Percentiles rank a stretch among this genome's conserved stretches.
These are phyloP conservation scores for Siniperca chuatsi DNA, from an alignment of 2,113 vertebrate genomes.

Conservation along the genomic window DNA sequence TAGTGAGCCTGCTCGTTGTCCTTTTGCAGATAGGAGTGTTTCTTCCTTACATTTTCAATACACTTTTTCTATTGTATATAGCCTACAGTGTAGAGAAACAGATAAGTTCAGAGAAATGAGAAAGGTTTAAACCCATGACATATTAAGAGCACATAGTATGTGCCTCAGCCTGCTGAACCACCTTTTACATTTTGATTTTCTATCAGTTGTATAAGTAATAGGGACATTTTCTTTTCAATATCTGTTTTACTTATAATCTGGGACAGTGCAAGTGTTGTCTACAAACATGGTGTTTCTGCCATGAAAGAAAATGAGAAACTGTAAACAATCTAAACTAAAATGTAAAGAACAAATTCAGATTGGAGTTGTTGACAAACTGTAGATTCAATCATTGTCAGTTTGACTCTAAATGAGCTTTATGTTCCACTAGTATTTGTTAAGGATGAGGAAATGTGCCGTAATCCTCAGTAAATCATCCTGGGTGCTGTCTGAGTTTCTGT, in stretches of 20 bases:
- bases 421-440: conserved; percentile 16
- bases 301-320: conserved; percentile 4
- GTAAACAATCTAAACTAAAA: not conserved
- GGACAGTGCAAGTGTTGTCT: conserved; percentile 13
- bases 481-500: conserved; percentile 32
- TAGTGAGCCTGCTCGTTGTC: not conserved
- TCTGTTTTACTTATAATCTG: not conserved
- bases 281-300: not conserved
- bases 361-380: conserved; percentile 8
- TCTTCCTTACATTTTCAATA: conserved; percentile 17
- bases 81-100: not conserved
- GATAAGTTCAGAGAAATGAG: conserved; percentile 1
- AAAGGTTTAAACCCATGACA: not conserved
- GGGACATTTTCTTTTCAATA: not conserved
- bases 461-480: conserved; percentile 47
- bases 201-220: not conserved
- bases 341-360: not conserved
- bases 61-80: not conserved
- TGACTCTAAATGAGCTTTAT: conserved; percentile 36
- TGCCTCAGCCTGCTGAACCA: not conserved
- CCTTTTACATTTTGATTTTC: conserved; percentile 4
- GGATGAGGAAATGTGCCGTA: conserved; percentile 38
- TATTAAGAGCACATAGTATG: not conserved
- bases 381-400: conserved; percentile 20
- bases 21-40: not conserved